Conservation (phyloP, 2,113 vertebrate species). For the Coptodon rendalli region DNA sequence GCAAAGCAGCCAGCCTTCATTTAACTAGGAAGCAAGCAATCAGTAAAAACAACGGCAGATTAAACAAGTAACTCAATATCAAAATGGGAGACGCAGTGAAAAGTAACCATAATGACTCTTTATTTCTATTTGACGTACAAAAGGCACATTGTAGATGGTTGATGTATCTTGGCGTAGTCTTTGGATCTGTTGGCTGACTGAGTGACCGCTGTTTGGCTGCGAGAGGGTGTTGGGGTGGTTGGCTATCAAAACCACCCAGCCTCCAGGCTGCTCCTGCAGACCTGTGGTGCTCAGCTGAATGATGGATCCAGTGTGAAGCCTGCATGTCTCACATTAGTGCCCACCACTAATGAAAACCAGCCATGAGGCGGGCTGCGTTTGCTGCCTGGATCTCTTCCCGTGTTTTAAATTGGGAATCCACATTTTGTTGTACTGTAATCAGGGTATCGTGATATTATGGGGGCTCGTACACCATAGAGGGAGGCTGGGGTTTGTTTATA, state of each 20-base stretch:
- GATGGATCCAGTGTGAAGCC: conserved; percentile 29
- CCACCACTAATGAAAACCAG: conserved; percentile 38
- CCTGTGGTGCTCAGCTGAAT: conserved; percentile 23
- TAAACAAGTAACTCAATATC: conserved; percentile 31
- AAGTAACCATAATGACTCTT: conserved; percentile 22
- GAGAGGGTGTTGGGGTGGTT: conserved; percentile 32
- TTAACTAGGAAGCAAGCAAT: conserved; percentile 22
- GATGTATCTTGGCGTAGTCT: conserved; percentile 24
- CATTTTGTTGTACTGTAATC: neutral
- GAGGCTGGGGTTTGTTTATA: neutral
- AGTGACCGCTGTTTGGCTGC: conserved; percentile 19
- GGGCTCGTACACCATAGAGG: neutral
- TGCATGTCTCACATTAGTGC: conserved; percentile 1
- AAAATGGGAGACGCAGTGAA: conserved; percentile 4
- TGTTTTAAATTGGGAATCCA: neutral
- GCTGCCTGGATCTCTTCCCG: neutral
- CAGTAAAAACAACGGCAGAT: neutral
- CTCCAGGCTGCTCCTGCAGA: conserved; percentile 28
- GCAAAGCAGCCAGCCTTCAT: neutral
- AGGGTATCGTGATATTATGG: neutral
- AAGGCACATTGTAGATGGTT: conserved; percentile 12
- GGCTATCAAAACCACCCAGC: conserved; percentile 25
- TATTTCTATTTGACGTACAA: conserved; percentile 16
- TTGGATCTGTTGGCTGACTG: conserved; percentile 31
- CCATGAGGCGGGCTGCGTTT: conserved; percentile 15